Conservation (phyloP, 2,888 invertebrate species). For the Perdita meconis region DNA sequence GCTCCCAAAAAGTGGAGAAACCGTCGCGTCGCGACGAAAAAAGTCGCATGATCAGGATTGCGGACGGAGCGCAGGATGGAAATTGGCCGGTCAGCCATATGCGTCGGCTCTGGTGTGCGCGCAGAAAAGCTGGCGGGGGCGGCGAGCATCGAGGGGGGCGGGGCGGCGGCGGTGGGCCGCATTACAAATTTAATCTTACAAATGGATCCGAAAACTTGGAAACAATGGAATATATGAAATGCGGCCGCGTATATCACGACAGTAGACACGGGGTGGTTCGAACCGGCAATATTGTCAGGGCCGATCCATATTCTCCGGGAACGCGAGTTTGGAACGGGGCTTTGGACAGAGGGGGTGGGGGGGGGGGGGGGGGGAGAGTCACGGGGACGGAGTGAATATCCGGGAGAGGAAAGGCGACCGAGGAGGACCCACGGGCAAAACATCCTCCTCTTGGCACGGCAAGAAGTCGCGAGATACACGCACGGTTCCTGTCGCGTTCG, state of each 20-base stretch:
- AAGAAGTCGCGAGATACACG: constrained; percentile 68
- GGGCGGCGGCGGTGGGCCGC: constrained; percentile 77
- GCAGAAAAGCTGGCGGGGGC: constrained; percentile 53
- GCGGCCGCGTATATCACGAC: constrained; percentile 82
- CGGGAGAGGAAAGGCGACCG: constrained; percentile 45
- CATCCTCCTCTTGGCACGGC: constrained; percentile 63
- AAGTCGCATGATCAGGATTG: constrained; percentile 3
- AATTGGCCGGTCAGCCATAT: constrained; percentile 82
- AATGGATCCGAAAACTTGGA: constrained; percentile 87
- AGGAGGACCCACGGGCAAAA: too few relatives aligned
- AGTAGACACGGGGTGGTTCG: constrained; percentile 77
- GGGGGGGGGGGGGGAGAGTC: constrained; percentile 28
- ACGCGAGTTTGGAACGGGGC: too few relatives aligned
- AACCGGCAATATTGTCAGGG: constrained; percentile 83
- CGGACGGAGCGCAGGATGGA: constrained; percentile 65
- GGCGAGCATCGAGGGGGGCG: constrained; percentile 22
- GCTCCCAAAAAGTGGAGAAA: too few relatives aligned
- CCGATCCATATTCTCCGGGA: constrained; percentile 82
- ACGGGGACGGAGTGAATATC: constrained; percentile 23
- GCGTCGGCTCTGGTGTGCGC: constrained; percentile 78
- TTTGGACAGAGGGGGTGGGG: too few relatives aligned
- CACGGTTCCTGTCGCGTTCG: constrained; percentile 70
- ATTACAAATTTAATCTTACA: constrained; percentile 90
- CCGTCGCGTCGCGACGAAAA: too few relatives aligned
- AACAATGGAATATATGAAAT: constrained; percentile 84